Percentiles rank a stretch among this genome's conserved stretches.
Conservation (phyloP, 2,113 vertebrate genomes). For the Ictalurus furcatus region DNA sequence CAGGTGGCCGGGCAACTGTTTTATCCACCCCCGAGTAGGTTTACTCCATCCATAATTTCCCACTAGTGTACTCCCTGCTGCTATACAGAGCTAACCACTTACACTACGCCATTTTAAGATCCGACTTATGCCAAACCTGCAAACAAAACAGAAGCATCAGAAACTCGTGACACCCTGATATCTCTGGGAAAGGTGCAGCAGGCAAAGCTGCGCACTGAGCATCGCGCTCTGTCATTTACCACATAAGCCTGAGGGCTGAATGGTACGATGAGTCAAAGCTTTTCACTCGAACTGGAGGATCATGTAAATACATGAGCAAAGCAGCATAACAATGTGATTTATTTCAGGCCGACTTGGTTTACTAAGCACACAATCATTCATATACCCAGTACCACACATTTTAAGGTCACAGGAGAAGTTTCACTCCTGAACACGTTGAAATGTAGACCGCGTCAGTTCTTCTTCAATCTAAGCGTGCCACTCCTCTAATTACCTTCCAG, state of each 20-base stretch:
- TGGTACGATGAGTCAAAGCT: neutral
- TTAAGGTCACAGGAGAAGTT: neutral
- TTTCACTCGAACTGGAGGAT: neutral
- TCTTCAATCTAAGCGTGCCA: neutral
- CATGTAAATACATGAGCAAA: slow-evolving; percentile 6
- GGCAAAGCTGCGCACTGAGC: neutral
- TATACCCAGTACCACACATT: neutral
- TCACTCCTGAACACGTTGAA: neutral
- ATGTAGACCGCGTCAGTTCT: neutral
- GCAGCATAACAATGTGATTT: neutral
- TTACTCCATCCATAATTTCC: neutral
- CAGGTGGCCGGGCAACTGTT: too few relatives aligned
- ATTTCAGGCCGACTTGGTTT: neutral
- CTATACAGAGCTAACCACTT: neutral
- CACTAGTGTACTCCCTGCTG: neutral
- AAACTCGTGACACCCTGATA: neutral
- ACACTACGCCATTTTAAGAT: neutral
- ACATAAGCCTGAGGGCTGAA: neutral
- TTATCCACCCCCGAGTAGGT: too few relatives aligned
- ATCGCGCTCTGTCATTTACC: neutral
- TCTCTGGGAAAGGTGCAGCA: neutral
- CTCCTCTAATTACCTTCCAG: slow-evolving; percentile 15
- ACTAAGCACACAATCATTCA: neutral
- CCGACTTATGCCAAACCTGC: neutral
- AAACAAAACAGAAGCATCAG: neutral